A percentile compares a stretch with the other conserved stretches of the same genome.
phyloP scores from a whole-genome alignment of 2,888 invertebrate genomes.

The Acleris sparsana region DNA sequence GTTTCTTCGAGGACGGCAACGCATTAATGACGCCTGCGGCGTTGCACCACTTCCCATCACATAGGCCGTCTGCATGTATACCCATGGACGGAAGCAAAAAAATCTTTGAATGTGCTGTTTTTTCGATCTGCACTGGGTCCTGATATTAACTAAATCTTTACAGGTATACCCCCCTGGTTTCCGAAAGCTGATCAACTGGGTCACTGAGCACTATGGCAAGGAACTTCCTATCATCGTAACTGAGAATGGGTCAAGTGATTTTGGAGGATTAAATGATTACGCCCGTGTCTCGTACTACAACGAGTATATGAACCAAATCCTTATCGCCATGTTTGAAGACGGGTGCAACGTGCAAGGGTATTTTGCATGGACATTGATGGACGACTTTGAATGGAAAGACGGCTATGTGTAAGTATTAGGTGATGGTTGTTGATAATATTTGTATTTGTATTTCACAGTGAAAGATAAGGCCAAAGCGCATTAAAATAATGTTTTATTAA shows the following conservation, averaged over 20 bases:
- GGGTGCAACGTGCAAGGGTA: conserved; percentile 66
- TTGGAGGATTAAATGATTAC: conserved; percentile 53
- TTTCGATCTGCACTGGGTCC: too few species aligned
- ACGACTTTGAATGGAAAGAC: conserved; percentile 78
- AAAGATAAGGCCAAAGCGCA: too few species aligned
- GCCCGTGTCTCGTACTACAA: conserved; percentile 74
- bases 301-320: conserved; percentile 52
- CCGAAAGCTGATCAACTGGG: conserved; percentile 85
- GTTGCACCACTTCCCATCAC: too few species aligned
- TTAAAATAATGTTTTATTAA: too few species aligned
- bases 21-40: too few species aligned
- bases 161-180: conserved; percentile 86
- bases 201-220: conserved; percentile 83
- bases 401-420: conserved; percentile 72
- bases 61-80: too few species aligned
- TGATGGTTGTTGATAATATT: too few species aligned
- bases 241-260: conserved; percentile 79
- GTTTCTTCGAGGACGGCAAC: too few species aligned
- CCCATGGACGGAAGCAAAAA: too few species aligned
- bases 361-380: conserved; percentile 79
- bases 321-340: conserved; percentile 54
- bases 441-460: too few species aligned
- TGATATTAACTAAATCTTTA: conserved; percentile 9
- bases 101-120: too few species aligned
- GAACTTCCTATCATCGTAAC: conserved; percentile 77